Percentiles rank a stretch among this genome's conserved stretches.
These are phyloP conservation scores for Sphenopsis melanotis DNA, from an alignment of 2,797 vertebrate genomes.

Conservation along the genomic window DNA sequence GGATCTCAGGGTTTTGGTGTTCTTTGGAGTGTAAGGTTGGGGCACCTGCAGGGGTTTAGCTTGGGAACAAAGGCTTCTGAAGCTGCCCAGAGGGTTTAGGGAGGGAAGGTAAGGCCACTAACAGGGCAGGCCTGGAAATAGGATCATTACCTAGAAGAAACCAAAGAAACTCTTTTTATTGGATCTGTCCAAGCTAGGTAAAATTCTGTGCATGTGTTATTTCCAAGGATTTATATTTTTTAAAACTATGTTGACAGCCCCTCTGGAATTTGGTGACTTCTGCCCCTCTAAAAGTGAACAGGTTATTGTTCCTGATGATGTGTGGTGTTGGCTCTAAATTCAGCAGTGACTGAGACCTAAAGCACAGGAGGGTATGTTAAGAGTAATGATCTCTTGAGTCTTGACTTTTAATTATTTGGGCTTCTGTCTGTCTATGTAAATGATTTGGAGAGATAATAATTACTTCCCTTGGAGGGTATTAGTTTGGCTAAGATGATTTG, in stretches of 20 bases:
- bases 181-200: not conserved
- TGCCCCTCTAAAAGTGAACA: accelerated
- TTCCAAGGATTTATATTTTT: not conserved
- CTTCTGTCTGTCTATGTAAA: not conserved
- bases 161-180: not conserved
- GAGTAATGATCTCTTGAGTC: not conserved
- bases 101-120: not conserved
- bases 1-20: not conserved
- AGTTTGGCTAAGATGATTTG: not conserved
- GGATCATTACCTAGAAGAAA: accelerated
- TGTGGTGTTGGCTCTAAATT: not conserved
- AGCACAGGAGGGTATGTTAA: not conserved
- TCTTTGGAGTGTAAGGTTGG: not conserved
- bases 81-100: not conserved
- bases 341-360: not conserved
- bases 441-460: not conserved
- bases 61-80: accelerated
- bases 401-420: not conserved
- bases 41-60: not conserved
- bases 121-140: not conserved
- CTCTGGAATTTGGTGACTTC: not conserved
- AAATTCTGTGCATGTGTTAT: not conserved
- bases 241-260: not conserved
- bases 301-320: not conserved
- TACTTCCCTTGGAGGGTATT: not conserved